Base-by-base conservation (phyloP, 2,888 invertebrate genomes). In the Microctonus brassicae region DNA sequence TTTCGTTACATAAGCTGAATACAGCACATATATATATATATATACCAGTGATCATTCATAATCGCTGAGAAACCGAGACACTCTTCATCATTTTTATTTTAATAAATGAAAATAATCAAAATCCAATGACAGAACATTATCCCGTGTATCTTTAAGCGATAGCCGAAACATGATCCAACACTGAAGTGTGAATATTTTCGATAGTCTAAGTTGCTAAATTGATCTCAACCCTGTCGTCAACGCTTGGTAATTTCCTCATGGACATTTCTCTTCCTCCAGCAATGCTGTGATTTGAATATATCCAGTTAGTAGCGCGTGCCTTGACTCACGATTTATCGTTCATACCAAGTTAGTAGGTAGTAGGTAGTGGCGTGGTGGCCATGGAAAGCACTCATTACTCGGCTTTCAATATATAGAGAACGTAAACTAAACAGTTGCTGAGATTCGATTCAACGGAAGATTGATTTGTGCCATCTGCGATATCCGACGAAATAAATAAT, bases 231-330 rank as follows among this genome's bases (percentile, higher is more conserved):
- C 47, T 47, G 47, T 47, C 47, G 47, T 47, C 17, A 17, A 47
- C 7, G 17, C 47, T 47, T 9, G 4, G 17, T 17, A 47, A 47
- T 47, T 20, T 47, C 47, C 9, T 17, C 47, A 7, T 47, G 17
- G 47, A 29, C 85, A 85, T 86, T 85, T 82, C 85, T 83, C 84
- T 84, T 82, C 81, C 81, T 79, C 78, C 75, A 79, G 82, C 74
- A 69, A 77, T 75, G 77, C 78, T 85, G 85, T 86, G 86, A 86
- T 86, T 87, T 87, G 86, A 87, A 86, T 86, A 84, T 84, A 85
- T 82, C 83, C 85, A 85, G 86, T 86, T 86, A 86, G 85, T 78
- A 80, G 83, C 82, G 79, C 87, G 86, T 87, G 87, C 80, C 79
- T 72, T 71, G 86, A 85, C 82, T 86, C 69, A 77, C 72, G 71